Evolutionary conservation across 2,113 vertebrate species (phyloP).

Genomic region (Amia ocellicauda): DNA sequence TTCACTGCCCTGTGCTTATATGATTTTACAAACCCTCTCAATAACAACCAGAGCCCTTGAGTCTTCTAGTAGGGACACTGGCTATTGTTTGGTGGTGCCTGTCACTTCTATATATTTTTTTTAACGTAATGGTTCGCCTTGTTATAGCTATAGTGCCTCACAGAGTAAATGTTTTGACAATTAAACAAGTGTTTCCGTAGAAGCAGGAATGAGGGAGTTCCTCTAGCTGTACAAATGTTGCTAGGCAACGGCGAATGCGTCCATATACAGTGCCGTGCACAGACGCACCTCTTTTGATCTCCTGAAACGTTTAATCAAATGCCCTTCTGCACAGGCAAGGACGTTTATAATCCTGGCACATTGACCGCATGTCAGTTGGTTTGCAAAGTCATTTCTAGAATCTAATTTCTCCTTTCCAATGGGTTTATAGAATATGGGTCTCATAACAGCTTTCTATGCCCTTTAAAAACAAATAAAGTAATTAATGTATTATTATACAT

Average conservation of each 20-base stretch:
- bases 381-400: too few relatives aligned
- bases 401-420: too few relatives aligned
- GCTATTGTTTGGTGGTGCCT: neutral
- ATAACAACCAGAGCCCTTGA: neutral
- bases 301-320: too few relatives aligned
- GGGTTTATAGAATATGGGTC: too few relatives aligned
- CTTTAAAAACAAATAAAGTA: too few relatives aligned
- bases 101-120: neutral
- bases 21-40: neutral
- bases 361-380: too few relatives aligned
- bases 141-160: neutral
- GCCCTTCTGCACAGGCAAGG: too few relatives aligned
- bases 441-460: too few relatives aligned
- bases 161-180: conserved; percentile 6
- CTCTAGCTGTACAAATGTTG: neutral
- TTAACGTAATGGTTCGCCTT: neutral
- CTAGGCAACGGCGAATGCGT: neutral
- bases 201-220: conserved; percentile 2
- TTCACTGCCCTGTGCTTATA: neutral
- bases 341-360: too few relatives aligned
- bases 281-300: too few relatives aligned
- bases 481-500: too few relatives aligned
- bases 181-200: conserved; percentile 4
- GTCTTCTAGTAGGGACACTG: neutral
- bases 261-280: neutral